phyloP scores from a whole-genome alignment of 2,888 invertebrate genomes.

The Synergus umbraculus region DNA sequence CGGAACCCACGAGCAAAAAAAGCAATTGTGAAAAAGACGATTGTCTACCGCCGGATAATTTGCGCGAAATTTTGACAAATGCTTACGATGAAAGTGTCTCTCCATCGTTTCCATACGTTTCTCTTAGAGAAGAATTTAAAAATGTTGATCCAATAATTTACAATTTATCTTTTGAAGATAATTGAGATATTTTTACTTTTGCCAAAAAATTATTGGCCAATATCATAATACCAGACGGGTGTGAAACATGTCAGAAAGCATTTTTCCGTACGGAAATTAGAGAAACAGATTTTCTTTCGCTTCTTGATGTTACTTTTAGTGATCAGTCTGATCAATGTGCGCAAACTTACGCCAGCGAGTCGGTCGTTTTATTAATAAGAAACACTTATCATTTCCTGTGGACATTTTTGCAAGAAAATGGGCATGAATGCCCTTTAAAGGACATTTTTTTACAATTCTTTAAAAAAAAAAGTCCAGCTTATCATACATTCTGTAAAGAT shows the following conservation, averaged over 20 bases:
- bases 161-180: too few species aligned
- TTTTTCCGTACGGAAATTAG: background rate
- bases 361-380: constrained; percentile 23
- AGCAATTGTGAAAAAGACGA: constrained; percentile 26
- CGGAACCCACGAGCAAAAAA: background rate
- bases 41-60: background rate
- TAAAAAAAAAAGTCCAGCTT: too few species aligned
- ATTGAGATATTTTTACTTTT: too few species aligned
- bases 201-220: too few species aligned
- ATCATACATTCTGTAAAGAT: too few species aligned
- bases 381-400: background rate
- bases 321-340: background rate
- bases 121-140: too few species aligned
- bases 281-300: background rate
- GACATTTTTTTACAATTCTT: background rate
- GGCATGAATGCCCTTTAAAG: background rate
- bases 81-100: background rate
- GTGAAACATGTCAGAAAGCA: too few species aligned
- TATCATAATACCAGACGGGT: too few species aligned
- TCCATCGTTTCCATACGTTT: background rate
- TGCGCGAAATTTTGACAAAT: background rate
- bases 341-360: constrained; percentile 21
- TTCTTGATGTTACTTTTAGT: constrained; percentile 5
- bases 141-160: too few species aligned
- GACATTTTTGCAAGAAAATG: background rate